Conservation (phyloP, 2,888 invertebrate species). For the Himalopsyche anomala region DNA sequence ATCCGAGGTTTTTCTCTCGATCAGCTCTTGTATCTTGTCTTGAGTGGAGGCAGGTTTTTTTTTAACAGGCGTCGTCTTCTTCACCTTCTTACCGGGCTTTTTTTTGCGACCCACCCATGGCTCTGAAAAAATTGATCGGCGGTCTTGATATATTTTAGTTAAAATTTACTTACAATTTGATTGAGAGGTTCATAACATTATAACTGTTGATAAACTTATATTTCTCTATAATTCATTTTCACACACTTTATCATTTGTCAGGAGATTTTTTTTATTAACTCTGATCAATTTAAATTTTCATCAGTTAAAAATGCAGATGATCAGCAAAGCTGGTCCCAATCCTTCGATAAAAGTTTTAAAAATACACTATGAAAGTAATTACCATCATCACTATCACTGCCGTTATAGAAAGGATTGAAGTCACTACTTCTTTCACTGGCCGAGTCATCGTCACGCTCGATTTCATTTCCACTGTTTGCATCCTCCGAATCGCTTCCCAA, state of each 20-base stretch:
- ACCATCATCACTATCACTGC: conserved; percentile 88
- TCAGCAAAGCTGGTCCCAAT: too few species aligned
- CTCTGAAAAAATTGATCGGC: conserved; percentile 80
- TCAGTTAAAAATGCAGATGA: too few species aligned
- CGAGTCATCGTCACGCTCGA: conserved; percentile 71
- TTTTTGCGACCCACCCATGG: conserved; percentile 87
- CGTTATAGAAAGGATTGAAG: conserved; percentile 94
- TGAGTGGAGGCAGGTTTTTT: conserved; percentile 83
- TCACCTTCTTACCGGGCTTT: conserved; percentile 77
- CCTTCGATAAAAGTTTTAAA: too few species aligned
- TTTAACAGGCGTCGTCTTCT: conserved; percentile 69
- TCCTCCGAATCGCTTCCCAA: conserved; percentile 80
- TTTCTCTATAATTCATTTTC: too few species aligned
- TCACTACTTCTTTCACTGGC: conserved; percentile 85
- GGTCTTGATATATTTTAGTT: too few species aligned
- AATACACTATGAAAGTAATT: conserved; percentile 61
- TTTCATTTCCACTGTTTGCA: conserved; percentile 75
- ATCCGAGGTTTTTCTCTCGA: conserved; percentile 74
- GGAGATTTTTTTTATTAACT: too few species aligned
- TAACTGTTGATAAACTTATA: too few species aligned
- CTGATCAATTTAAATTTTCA: too few species aligned
- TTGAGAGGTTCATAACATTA: too few species aligned
- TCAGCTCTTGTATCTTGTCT: conserved; percentile 86
- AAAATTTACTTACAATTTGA: too few species aligned
- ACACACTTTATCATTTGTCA: too few species aligned